Base-by-base conservation (phyloP, 2,797 vertebrate species). In the Mormyrops boulengeri region DNA sequence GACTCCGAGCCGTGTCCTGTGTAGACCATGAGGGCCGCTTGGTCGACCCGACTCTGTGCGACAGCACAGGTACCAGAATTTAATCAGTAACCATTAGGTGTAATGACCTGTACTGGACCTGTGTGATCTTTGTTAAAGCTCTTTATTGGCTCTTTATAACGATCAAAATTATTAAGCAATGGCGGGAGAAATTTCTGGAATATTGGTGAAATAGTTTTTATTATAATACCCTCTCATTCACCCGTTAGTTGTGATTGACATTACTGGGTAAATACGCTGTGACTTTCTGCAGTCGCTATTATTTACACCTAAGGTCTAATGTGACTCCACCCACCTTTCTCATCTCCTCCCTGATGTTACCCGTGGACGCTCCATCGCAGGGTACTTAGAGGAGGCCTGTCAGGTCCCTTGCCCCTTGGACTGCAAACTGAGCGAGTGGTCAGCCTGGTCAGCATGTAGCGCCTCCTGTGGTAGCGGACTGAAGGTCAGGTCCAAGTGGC, bases 381-480 rank as follows among this genome's bases (percentile, higher is more conserved):
- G 98, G 93, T 97, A 97, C 93, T 90, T 96, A 91, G 96, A 97
- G 93, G 98, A 99, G 92, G 90, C 94, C 4, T 99, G 99, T 94
- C 94, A 94, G 8, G 89, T 98, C 52, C 97, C 98, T 7, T 99
- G 99, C 90, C 98, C 99, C 0, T 96, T 98, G 86, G 99, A 99
- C 94, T 99, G 99, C 94, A 98, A 97, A 91, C 95, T 99, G 93
- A 99, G 98, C 0, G 97, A 97, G 5, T 99, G 99, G 99, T 99
- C 98, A n/a, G 91, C 93, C 3, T 99, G 99, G 99, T 97, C 97
- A 0, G 89, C 96, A 82, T 99, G 99, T 96, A 99, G 97, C 91
- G 95, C 96, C 0, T 96, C 97, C 19, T 99, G 98, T 92, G 97
- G 98, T 5, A 95, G 95, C 0, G 98, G 98, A 69, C 93, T 99